A percentile compares a stretch with the other conserved stretches of the same genome.
These are phyloP conservation scores for Paradoxurus hermaphroditus DNA, from an alignment of 2,113 vertebrate species.

Conservation along the genomic window DNA sequence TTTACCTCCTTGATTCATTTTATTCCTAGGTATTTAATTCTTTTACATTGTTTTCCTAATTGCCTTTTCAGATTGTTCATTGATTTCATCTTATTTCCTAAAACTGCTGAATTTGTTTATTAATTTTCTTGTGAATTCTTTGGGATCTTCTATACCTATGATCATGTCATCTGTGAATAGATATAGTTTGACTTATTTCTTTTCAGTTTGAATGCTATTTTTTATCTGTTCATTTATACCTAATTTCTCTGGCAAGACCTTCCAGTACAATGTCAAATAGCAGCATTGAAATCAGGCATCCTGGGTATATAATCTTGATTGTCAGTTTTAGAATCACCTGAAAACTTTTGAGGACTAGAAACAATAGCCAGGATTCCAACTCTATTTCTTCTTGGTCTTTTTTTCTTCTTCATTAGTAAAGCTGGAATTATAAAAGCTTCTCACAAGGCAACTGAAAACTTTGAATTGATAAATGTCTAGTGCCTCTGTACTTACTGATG, in stretches of 20 bases:
- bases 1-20: not conserved
- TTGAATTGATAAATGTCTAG: not conserved
- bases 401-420: not conserved
- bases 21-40: not conserved
- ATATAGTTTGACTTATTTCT: not conserved
- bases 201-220: not conserved
- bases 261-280: not conserved
- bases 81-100: not conserved
- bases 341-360: not conserved
- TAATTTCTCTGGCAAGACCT: not conserved
- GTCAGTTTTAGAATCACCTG: not conserved
- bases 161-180: not conserved
- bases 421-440: not conserved
- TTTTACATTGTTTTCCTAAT: not conserved
- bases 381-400: not conserved
- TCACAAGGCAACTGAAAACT: not conserved
- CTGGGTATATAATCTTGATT: not conserved
- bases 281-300: not conserved
- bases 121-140: not conserved
- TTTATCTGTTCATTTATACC: not conserved
- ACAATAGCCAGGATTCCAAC: not conserved
- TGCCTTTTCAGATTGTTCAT: not conserved
- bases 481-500: not conserved
- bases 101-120: not conserved
- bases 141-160: not conserved